These are phyloP conservation scores for Schizopygopsis malacanthus DNA, from an alignment of 2,797 vertebrate species.

Conservation along the genomic window DNA sequence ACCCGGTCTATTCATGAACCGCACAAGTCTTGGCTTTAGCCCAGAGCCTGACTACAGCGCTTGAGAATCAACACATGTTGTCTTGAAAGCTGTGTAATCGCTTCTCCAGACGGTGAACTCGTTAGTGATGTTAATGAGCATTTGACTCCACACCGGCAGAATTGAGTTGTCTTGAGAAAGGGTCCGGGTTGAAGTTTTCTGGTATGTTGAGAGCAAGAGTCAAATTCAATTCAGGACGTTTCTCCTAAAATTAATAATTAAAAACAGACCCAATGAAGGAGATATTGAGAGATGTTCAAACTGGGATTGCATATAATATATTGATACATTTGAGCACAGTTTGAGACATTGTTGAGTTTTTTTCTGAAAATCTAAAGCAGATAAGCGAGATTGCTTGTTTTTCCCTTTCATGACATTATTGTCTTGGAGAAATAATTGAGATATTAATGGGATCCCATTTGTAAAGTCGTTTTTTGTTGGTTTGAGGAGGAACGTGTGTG, in stretches of 20 bases:
- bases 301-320: no score
- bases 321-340: neutral
- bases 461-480: neutral
- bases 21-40: no score
- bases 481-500: neutral
- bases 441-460: neutral
- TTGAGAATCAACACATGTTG: neutral
- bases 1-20: neutral
- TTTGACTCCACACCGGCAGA: constrained; percentile 37
- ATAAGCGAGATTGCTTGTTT: neutral
- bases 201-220: neutral
- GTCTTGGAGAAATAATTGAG: neutral
- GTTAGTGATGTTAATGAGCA: constrained; percentile 18
- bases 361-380: neutral
- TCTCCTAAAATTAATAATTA: neutral
- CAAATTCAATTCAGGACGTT: neutral
- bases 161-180: constrained; percentile 29
- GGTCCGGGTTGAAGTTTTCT: neutral
- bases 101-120: constrained; percentile 12
- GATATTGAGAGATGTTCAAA: no score
- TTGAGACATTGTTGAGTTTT: neutral
- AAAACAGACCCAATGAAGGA: neutral
- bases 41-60: neutral
- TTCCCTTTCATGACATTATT: neutral
- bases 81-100: neutral